phyloP scores from a whole-genome alignment of 2,797 vertebrate genomes.

The Tragopan temminckii region DNA sequence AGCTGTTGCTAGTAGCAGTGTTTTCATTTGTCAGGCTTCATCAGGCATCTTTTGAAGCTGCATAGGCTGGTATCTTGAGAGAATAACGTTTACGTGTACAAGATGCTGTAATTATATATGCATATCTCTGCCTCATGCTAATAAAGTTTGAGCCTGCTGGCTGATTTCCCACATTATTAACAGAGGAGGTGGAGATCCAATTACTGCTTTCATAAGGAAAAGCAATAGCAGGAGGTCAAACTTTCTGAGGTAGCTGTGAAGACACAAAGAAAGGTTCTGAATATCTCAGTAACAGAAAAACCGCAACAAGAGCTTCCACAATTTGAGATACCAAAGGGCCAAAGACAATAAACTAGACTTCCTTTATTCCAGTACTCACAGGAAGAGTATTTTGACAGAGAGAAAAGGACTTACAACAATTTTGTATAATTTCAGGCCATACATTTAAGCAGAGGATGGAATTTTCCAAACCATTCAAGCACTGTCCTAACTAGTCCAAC shows the following conservation, averaged over 20 bases:
- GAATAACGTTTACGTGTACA: background rate
- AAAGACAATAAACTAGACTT: background rate
- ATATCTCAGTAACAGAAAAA: background rate
- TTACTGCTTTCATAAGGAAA: background rate
- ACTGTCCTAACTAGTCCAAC: background rate
- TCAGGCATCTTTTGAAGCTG: background rate
- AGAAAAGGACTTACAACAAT: background rate
- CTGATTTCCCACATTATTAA: background rate
- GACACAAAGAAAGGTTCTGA: background rate
- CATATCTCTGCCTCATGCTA: background rate
- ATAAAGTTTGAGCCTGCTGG: background rate
- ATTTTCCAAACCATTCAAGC: background rate
- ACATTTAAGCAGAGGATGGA: background rate
- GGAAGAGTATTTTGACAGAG: background rate
- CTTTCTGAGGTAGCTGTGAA: background rate
- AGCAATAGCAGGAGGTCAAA: background rate
- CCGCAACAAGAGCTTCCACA: background rate
- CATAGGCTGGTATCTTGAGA: background rate
- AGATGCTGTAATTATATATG: background rate
- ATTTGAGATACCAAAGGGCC: background rate
- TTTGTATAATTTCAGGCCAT: background rate
- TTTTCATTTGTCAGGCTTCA: background rate
- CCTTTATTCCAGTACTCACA: background rate
- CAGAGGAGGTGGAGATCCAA: background rate
- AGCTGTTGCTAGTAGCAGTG: background rate